These are phyloP conservation scores for Nannoperca australis DNA, from an alignment of 2,797 vertebrate genomes.

Conservation along the genomic window DNA sequence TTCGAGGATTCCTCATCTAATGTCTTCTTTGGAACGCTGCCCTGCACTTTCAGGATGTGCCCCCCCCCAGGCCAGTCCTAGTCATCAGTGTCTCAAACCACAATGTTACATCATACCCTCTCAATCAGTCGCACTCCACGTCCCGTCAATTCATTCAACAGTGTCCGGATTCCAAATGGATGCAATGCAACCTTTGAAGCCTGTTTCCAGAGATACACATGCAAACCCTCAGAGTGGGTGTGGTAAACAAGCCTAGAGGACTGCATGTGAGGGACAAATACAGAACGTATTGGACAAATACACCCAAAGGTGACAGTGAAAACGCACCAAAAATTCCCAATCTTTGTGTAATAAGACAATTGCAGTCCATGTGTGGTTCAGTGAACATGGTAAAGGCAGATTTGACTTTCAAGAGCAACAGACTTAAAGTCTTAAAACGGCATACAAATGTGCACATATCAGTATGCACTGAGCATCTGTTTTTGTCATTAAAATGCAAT, in stretches of 20 bases:
- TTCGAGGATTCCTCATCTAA: slow-evolving; percentile 75
- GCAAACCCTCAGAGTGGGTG: slow-evolving; percentile 37
- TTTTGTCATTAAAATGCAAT: slow-evolving; percentile 46
- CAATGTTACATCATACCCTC: slow-evolving; percentile 66
- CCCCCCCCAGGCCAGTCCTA: slow-evolving; percentile 63
- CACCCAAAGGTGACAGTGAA: slow-evolving; percentile 50
- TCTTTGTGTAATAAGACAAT: slow-evolving; percentile 23
- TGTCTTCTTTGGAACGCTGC: slow-evolving; percentile 69
- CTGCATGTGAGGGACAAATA: slow-evolving; percentile 27
- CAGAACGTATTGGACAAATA: slow-evolving; percentile 42
- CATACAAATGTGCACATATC: slow-evolving; percentile 5
- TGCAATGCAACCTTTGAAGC: slow-evolving; percentile 62
- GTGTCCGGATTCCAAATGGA: slow-evolving; percentile 55
- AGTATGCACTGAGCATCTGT: slow-evolving; percentile 25
- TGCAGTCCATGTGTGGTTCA: not conserved
- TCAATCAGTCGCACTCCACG: slow-evolving; percentile 64
- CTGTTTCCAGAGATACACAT: slow-evolving; percentile 57
- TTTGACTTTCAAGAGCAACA: slow-evolving; percentile 22
- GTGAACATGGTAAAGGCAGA: slow-evolving; percentile 11
- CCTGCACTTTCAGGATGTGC: slow-evolving; percentile 67
- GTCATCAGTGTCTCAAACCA: slow-evolving; percentile 66
- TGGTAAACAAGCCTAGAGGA: slow-evolving; percentile 50
- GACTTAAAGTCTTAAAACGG: slow-evolving; percentile 4
- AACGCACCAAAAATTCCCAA: slow-evolving; percentile 17
- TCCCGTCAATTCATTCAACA: slow-evolving; percentile 64